phyloP scores from a whole-genome alignment of 2,113 vertebrate species.

The Saimiri boliviensis region DNA sequence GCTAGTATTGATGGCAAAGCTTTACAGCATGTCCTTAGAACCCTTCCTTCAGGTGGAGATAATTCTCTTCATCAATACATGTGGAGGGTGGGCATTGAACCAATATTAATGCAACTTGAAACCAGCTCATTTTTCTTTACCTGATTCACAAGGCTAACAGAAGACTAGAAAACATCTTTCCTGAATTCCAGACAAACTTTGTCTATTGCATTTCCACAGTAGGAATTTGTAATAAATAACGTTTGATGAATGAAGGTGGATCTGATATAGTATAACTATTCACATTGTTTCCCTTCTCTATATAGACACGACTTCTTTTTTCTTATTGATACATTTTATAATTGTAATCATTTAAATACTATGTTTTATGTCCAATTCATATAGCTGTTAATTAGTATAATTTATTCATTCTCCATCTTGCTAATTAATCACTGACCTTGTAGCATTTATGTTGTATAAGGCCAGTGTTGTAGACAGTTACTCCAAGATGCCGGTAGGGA shows the following conservation, averaged over 20 bases:
- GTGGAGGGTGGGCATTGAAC: background rate
- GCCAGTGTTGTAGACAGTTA: background rate
- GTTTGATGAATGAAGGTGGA: background rate
- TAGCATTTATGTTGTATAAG: background rate
- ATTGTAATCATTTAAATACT: background rate
- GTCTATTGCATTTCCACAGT: background rate
- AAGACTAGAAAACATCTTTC: background rate
- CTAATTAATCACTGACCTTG: background rate
- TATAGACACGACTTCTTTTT: background rate
- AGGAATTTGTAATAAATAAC: background rate
- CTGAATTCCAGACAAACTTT: background rate
- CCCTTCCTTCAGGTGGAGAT: background rate
- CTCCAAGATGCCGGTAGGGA: background rate
- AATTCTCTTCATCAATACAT: background rate
- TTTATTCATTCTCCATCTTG: background rate
- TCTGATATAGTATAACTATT: background rate
- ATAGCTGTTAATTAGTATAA: background rate
- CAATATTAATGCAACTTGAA: background rate
- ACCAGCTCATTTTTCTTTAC: background rate
- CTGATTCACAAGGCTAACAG: background rate
- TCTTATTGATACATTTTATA: background rate
- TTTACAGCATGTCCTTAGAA: background rate
- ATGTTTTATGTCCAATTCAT: background rate
- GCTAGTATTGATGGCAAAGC: background rate
- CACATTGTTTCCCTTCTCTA: background rate